Evolutionary conservation across 2,113 vertebrate genomes (phyloP).

Genomic region (Perca fluviatilis): DNA sequence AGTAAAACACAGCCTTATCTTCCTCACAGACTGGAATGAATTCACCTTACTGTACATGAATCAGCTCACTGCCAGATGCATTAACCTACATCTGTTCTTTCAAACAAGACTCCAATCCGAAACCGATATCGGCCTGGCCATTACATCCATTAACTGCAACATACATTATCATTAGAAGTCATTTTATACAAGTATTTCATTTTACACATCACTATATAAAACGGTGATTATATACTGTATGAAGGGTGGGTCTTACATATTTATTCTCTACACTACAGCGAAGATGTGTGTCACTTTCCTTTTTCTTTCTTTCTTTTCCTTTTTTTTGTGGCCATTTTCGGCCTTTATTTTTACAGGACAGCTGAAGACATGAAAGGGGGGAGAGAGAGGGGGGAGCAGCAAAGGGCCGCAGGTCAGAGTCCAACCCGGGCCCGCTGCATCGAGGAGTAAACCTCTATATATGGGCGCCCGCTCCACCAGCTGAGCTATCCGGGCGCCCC

Average conservation of each 20-base stretch:
- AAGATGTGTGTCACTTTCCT: background rate
- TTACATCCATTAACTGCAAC: conserved; percentile 16
- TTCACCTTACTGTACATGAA: conserved; percentile 50
- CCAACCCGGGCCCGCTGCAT: too few species aligned
- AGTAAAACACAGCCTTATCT: conserved; percentile 66
- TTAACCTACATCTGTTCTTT: conserved; percentile 32
- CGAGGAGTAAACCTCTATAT: too few species aligned
- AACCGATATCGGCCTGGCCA: background rate
- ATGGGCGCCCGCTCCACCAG: too few species aligned
- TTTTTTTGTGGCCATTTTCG: too few species aligned
- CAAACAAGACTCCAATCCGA: conserved; percentile 24
- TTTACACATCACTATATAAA: background rate
- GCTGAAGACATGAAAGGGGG: too few species aligned
- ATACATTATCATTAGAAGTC: background rate
- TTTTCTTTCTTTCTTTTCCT: too few species aligned
- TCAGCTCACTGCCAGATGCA: conserved; percentile 49
- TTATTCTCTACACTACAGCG: background rate
- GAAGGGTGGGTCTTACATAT: background rate
- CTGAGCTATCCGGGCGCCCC: background rate
- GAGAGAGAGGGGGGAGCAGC: too few species aligned
- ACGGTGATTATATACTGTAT: background rate
- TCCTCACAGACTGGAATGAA: conserved; percentile 21
- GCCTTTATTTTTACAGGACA: too few species aligned
- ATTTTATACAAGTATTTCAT: background rate
- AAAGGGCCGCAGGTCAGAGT: too few species aligned